Percentiles rank a stretch among this genome's conserved stretches.
These are phyloP conservation scores for Stenurella melanura DNA, from an alignment of 2,888 invertebrate species.

Conservation along the genomic window DNA sequence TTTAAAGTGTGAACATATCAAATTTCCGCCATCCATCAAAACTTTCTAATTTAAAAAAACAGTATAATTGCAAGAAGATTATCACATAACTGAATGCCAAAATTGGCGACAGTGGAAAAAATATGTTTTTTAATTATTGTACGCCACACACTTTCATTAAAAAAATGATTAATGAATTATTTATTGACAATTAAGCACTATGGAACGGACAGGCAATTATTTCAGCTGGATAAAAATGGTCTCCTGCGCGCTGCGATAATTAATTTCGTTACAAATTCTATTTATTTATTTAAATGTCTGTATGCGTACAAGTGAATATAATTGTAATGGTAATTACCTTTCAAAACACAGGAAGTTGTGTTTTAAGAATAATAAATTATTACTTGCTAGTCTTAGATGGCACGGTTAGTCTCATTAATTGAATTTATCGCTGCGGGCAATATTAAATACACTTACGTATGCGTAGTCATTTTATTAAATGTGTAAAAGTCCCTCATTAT, in stretches of 20 bases:
- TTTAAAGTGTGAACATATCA: background rate
- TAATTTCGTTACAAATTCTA: slow-evolving; percentile 9
- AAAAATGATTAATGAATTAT: background rate
- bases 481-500: too few species aligned
- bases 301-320: background rate
- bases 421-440: too few species aligned
- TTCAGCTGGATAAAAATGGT: background rate
- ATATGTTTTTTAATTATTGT: background rate
- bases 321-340: background rate
- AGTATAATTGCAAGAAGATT: background rate
- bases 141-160: slow-evolving; percentile 3
- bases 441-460: too few species aligned
- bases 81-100: background rate
- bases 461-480: too few species aligned
- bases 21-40: slow-evolving; percentile 7
- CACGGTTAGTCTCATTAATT: too few species aligned
- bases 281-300: slow-evolving; percentile 14
- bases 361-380: background rate
- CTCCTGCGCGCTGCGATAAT: background rate
- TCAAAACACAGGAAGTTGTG: background rate
- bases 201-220: slow-evolving; percentile 19
- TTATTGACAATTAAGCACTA: background rate
- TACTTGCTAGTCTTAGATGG: background rate
- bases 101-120: background rate
- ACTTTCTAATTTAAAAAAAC: slow-evolving; percentile 5